Evolutionary conservation across 2,888 invertebrate species (phyloP), one percentile per base, ranked within the genome.

Genomic region (Coenonympha arcania): DNA sequence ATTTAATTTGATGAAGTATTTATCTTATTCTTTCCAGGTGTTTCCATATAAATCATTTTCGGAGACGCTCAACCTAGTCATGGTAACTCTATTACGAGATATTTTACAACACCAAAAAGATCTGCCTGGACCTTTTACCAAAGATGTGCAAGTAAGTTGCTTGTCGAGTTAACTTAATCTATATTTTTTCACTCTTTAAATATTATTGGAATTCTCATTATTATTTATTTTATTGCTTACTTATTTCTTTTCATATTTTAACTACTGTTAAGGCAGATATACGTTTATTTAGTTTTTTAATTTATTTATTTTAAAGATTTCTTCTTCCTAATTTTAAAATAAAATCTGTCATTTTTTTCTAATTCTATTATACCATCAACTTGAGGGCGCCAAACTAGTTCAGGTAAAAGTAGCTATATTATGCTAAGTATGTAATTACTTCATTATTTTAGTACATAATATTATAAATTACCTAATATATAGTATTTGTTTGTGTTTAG

Each of bases 1-100:
- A 26, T 26, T 26, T 26, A 26, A 3, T 3, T 26, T 26, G 3
- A 9, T 9, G 3, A 24, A 2, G 9, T 9, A 26, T 34, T 9
- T 45, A 33, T 24, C 9, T 39, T 28, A 6, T 36, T 34, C 8
- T 54, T 68, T 69, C 39, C 89, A 92, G 78, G 90, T 93, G 41
- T 98, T 96, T 71, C 96, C 96, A 0, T 98, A 98, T 79, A 94
- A 94, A 69, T 95, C 95, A 0, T 96, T 98, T 71, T 97, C 96
- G 52, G 99, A 99, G 79, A 96, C 96, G 0, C 86, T 99, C 48
- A 97, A 95, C 74, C 85, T 99, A 48, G 97, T 97, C 0, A 91
- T 97, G 89, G 95, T 99, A 0, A 95, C 97, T 0, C 79, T 99
- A 44, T 80, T 99, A 52, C 88, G 97, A 54, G 98, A 99, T 73